Conservation (phyloP, 1,140 invertebrate species). For the Sesamia nonagrioides region DNA sequence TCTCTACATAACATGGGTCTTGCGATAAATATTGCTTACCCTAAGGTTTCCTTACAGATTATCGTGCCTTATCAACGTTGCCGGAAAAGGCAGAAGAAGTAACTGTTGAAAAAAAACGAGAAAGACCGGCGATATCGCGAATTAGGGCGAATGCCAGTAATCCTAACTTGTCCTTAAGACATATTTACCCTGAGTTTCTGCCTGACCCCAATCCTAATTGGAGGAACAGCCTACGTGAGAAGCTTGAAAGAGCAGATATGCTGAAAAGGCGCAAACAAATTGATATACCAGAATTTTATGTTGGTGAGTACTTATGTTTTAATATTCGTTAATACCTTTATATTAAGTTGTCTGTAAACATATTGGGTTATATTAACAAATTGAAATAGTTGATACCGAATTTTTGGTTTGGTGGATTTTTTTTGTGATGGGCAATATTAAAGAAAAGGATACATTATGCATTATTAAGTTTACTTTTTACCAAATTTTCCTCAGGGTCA, state of each 20-base stretch:
- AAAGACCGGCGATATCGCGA: constrained; percentile 17
- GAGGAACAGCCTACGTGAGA: constrained; percentile 95
- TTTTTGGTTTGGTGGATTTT: too few relatives aligned
- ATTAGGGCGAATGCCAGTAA: constrained; percentile 61
- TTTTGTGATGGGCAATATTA: too few relatives aligned
- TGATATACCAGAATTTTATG: constrained; percentile 99
- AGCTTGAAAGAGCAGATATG: constrained; percentile 97
- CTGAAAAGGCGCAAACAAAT: constrained; percentile 93
- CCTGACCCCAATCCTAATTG: constrained; percentile 94
- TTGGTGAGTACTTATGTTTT: constrained; percentile 90
- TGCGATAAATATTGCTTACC: not conserved
- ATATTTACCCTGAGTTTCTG: constrained; percentile 97
- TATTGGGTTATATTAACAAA: too few relatives aligned
- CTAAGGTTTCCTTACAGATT: constrained; percentile 61
- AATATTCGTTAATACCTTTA: not conserved
- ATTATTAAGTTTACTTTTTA: too few relatives aligned
- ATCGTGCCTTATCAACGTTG: constrained; percentile 68
- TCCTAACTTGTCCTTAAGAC: constrained; percentile 88
- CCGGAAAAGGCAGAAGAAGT: constrained; percentile 69
- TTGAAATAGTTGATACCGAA: too few relatives aligned
- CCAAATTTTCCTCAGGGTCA: constrained; percentile 89
- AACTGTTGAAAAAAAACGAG: constrained; percentile 36
- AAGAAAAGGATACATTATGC: too few relatives aligned
- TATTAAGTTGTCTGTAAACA: constrained; percentile 25
- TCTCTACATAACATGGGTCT: not conserved